Base-by-base conservation (phyloP, 1,140 invertebrate species). In the Polypedilum pembai region DNA sequence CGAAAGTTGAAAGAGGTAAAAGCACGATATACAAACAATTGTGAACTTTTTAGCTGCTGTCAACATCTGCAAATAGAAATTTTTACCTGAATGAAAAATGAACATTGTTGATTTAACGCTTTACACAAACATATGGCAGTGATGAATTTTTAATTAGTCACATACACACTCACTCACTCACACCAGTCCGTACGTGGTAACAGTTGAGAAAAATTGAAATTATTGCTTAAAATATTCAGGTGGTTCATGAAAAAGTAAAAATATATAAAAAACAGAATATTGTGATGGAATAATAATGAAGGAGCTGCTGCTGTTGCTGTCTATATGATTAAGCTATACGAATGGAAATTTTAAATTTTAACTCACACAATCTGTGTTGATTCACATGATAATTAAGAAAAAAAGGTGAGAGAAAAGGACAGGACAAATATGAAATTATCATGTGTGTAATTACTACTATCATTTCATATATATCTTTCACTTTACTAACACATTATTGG, bases 91-190 rank as follows among this genome's bases (percentile, higher is more conserved):
- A n/a, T n/a, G n/a, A n/a, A 66, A 17, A 66, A 66, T 18, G 18
- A 10, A 69, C 17, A 18, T 15, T 69, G 65, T 69, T 69, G 65
- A 69, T 69, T 69, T 69, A 69, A 69, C 65, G 65, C 65, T 18
- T 69, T 21, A 18, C 20, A 69, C 20, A 21, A 69, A 69, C 65
- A 69, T 69, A 69, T 69, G 65, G 20, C 17, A 7, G 20, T 21
- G 20, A 69, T 69, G 65, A 69, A 69, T 69, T 69, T 69, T 69
- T 69, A 69, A 69, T 69, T 69, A 69, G 65, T 69, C 65, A 20
- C 20, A 20, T 7, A 18, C 45, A n/a, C 20, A 20, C 17, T 69
- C 45, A n/a, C n/a, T n/a, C 8, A 45, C 15, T 45, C 41, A 45
- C 41, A 45, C 12, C 12, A 12, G n/a, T 56, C 45, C 45, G 45